Evolutionary conservation across 2,113 vertebrate genomes (phyloP), one percentile per base, ranked within the genome.

Genomic region (Gopherus evgoodei): DNA sequence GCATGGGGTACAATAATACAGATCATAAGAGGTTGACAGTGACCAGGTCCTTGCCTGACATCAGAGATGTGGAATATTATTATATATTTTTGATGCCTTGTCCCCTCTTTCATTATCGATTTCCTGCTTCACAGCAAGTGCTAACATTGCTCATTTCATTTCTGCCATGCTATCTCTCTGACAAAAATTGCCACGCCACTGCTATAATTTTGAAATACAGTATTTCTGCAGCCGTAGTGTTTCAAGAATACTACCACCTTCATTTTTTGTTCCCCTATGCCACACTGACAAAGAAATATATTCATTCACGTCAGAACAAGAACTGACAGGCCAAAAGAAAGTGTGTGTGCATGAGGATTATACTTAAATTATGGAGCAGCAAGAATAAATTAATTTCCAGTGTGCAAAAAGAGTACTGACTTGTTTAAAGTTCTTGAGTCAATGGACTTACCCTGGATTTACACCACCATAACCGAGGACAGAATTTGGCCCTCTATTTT

Each of bases 51-150:
- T 79, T 47, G 89, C 52, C 2, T 80, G 14, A 93, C 27, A 85
- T 83, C 35, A 94, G 88, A 83, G 53, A 2, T 1, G 5, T 81
- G 17, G 16, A 54, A 90, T 88, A 92, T 72, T 88, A 53, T 22
- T 59, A 78, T 81, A 91, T 91, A 50, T 89, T 94, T 87, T 65
- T 91, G 56, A 13, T 76, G 31, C 27, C 47, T 93, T 72, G 24
- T 83, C 53, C 87, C 85, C 87, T 57, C 81, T 94, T 78, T 85
- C 49, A 76, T 93, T 93, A 86, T 50, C 76, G 72, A 50, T 16
- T 90, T 83, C 24, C 11, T 57, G 31, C 87, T 87, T 90, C 92
- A 90, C 49, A 89, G 21, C 29, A 90, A 90, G n/a, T 57, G 57
- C 38, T 78, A 93, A 84, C 8, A 56, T 52, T 81, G 78, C 35